These are phyloP conservation scores for Petrocephalus microphthalmus DNA, from an alignment of 2,113 vertebrate species.

Conservation along the genomic window DNA sequence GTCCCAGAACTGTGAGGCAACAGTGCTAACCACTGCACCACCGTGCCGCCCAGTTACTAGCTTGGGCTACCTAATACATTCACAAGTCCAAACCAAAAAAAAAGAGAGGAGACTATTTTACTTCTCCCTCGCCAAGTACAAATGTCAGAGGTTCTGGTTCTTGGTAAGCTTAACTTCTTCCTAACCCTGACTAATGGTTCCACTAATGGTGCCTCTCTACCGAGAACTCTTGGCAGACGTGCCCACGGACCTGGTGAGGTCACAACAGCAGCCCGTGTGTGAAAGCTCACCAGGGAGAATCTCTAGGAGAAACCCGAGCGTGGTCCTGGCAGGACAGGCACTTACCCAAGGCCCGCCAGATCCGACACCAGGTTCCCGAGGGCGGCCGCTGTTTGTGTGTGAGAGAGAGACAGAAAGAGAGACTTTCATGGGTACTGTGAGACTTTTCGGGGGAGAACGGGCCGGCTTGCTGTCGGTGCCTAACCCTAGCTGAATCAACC, in stretches of 20 bases:
- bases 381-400: constrained; percentile 78
- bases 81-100: not conserved
- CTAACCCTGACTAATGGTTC: not conserved
- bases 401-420: not conserved
- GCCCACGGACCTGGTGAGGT: not conserved
- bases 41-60: not conserved
- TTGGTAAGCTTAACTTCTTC: not conserved
- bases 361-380: constrained; percentile 95
- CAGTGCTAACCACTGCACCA: no score
- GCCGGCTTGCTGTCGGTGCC: not conserved
- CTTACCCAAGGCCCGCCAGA: constrained; percentile 93
- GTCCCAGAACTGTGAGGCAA: no score
- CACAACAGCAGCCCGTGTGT: no score
- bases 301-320: no score
- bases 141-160: not conserved
- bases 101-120: not conserved
- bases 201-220: not conserved
- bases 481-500: not conserved
- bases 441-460: not conserved
- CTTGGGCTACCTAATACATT: not conserved
- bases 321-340: not conserved
- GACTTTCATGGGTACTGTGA: not conserved
- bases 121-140: not conserved
- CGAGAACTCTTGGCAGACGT: not conserved
- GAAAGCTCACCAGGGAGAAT: no score